Base-by-base conservation (phyloP, 2,888 invertebrate genomes). In the Leucophora obtusa region DNA sequence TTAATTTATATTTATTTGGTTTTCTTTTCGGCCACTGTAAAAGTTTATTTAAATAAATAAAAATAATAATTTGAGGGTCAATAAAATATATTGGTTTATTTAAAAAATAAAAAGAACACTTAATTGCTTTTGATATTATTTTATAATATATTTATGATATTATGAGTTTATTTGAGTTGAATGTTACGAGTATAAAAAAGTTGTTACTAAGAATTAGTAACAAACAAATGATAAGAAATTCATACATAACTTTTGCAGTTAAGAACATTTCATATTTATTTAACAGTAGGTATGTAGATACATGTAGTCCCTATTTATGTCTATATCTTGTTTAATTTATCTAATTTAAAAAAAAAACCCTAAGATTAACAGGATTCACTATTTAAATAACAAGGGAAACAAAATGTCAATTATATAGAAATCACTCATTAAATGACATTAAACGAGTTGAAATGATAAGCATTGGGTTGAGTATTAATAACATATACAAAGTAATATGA, bases 391-490 rank as follows among this genome's bases (percentile, higher is more conserved):
- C 24, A 70, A 43, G 63, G 71, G 71, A 77, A 77, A 65, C 70
- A 66, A 66, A 71, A 60, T 60, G 71, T 71, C 70, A 71, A 77
- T 71, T 66, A 71, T 54, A 24, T 54, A 60, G 35, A 77, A 77
- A 77, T 77, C 77, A 70, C 47, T 71, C 66, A 77, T 71, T 71
- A 66, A 66, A 54, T 77, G 65, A 60, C 77, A 77, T 70, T 71
- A 71, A 76, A 77, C 28, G 70, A 77, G 43, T 24, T 77, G 65
- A 77, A 71, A 71, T 21, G 65, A 70, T 66, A 70, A 65, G 17
- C 24, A 63, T 53, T 47, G 59, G 77, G 65, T 71, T 71, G 71
- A 65, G 70, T 47, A 35, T 66, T 58, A 76, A 66, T 59, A 53
- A 60, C 59, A 77, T 8, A 65, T 65, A 56, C 47, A 69, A 35